A percentile compares a stretch with the other conserved stretches of the same genome.
These are phyloP conservation scores for Pantherophis guttatus DNA, from an alignment of 2,113 vertebrate species.

Conservation along the genomic window DNA sequence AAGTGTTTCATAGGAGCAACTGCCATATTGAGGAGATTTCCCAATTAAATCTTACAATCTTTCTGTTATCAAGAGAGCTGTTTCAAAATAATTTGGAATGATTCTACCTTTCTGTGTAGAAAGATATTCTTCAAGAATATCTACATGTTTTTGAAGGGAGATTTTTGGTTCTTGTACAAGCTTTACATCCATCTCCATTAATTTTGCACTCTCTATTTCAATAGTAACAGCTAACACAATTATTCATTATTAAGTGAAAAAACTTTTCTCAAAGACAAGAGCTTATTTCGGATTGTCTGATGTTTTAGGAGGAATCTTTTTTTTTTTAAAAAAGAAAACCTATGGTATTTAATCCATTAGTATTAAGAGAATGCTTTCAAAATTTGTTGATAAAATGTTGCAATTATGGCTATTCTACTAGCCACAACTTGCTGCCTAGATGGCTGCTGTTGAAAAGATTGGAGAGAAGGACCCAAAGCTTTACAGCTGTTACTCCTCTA, in stretches of 20 bases:
- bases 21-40: constrained; percentile 24
- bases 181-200: not conserved
- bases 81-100: constrained; percentile 14
- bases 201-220: not conserved
- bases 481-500: too few relatives aligned
- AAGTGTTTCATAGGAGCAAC: constrained; percentile 37
- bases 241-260: not conserved
- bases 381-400: too few relatives aligned
- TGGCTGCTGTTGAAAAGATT: too few relatives aligned
- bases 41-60: constrained; percentile 20
- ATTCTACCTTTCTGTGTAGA: not conserved
- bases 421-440: too few relatives aligned
- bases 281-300: not conserved
- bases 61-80: not conserved
- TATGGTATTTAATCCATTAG: not conserved
- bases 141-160: constrained; percentile 1
- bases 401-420: too few relatives aligned
- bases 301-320: not conserved
- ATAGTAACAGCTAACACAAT: not conserved
- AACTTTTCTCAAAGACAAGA: not conserved
- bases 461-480: too few relatives aligned
- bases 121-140: not conserved
- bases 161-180: constrained; percentile 6
- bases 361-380: too few relatives aligned
- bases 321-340: not conserved